Evolutionary conservation across 1,140 invertebrate species (phyloP).

Genomic region (Euura saliciscinereae): DNA sequence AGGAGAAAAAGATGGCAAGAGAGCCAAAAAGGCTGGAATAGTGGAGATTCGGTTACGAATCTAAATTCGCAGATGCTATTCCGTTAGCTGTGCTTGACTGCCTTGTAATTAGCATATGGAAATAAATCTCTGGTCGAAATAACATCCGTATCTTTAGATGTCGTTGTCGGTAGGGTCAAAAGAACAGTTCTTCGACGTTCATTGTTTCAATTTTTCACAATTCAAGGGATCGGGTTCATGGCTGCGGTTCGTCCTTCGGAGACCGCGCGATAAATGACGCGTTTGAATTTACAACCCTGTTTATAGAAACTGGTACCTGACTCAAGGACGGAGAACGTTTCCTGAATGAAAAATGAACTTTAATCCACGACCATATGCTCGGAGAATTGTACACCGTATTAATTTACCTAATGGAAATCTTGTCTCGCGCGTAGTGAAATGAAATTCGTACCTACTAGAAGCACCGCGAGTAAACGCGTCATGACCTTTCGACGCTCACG

Average conservation of each 20-base stretch:
- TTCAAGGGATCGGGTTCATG: neutral
- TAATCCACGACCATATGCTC: neutral
- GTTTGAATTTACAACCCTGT: neutral
- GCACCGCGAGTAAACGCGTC: slow-evolving; percentile 13
- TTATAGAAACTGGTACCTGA: neutral
- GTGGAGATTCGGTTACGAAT: neutral
- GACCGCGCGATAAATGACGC: neutral
- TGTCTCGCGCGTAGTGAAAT: slow-evolving; percentile 13
- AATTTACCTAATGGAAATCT: neutral
- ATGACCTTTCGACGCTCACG: slow-evolving; percentile 36
- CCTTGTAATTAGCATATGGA: neutral
- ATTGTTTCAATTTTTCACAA: neutral
- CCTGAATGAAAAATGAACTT: neutral
- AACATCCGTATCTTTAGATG: neutral
- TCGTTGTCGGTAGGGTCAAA: neutral
- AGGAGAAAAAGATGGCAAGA: neutral
- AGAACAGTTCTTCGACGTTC: neutral
- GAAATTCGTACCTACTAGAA: slow-evolving; percentile 32
- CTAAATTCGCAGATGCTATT: neutral
- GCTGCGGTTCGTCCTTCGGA: neutral
- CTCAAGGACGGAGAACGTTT: neutral
- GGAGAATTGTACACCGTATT: too few species aligned
- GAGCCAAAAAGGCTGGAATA: neutral
- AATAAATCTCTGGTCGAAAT: neutral
- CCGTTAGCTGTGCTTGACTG: neutral